Percentiles rank a stretch among this genome's conserved stretches.
Evolutionary conservation across 2,113 vertebrate species (phyloP).

Genomic region (Anoura caudifer): DNA sequence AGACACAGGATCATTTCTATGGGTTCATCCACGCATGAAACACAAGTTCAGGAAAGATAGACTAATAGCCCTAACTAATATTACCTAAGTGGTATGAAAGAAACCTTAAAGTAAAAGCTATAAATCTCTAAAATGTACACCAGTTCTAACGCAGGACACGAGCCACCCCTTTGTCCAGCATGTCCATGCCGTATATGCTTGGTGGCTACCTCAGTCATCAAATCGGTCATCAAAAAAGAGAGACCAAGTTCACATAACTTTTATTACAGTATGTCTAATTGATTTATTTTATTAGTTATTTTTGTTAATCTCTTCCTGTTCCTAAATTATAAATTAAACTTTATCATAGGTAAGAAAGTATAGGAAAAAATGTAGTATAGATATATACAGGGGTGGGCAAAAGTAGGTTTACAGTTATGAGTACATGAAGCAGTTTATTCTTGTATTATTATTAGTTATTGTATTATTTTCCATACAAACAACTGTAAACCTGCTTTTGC

Average conservation of each 20-base stretch:
- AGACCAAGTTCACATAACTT: no score
- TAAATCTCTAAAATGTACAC: neutral
- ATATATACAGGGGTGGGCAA: no score
- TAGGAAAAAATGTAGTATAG: no score
- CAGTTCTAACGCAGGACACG: neutral
- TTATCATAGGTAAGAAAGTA: no score
- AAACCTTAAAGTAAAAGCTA: slow-evolving; percentile 1
- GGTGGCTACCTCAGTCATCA: neutral
- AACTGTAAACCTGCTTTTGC: no score
- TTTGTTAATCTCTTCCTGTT: neutral
- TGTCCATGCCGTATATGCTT: neutral
- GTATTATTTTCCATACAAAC: no score
- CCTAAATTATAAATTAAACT: no score
- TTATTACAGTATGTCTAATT: no score
- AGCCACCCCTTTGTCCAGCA: neutral
- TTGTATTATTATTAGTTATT: no score
- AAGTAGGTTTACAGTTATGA: no score
- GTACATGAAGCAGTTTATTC: no score
- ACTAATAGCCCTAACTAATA: neutral
- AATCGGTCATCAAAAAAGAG: neutral
- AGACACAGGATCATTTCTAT: neutral
- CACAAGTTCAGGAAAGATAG: neutral
- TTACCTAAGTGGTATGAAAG: neutral
- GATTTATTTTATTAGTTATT: neutral
- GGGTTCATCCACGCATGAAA: neutral